Conservation (phyloP, 2,888 invertebrate genomes). For the Abscondita cerata region DNA sequence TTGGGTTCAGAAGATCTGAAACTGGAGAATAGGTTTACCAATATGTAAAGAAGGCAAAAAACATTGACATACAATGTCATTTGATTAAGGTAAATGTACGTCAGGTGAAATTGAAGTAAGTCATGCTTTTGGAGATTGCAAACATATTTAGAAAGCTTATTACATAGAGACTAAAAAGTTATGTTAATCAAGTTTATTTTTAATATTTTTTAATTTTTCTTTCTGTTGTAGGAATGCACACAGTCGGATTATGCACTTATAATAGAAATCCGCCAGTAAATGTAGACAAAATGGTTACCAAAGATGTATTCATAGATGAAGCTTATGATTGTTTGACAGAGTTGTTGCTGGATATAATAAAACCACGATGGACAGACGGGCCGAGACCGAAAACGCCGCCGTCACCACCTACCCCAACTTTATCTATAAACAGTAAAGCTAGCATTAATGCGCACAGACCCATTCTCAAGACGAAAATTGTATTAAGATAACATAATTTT, state of each 20-base stretch:
- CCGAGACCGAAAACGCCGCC: neutral
- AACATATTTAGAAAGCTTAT: no score
- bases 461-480: neutral
- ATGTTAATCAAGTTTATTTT: no score
- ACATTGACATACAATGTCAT: no score
- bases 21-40: no score
- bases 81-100: no score
- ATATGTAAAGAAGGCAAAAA: no score
- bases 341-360: slow-evolving; percentile 19
- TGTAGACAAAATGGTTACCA: slow-evolving; percentile 46
- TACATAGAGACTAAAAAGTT: no score
- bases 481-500: neutral
- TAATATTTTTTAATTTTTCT: no score
- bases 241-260: slow-evolving; percentile 52
- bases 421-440: neutral
- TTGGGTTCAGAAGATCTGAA: no score
- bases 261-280: slow-evolving; percentile 47
- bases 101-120: no score
- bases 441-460: neutral
- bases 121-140: no score
- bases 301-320: slow-evolving; percentile 52
- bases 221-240: slow-evolving; percentile 52
- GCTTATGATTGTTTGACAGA: slow-evolving; percentile 40
- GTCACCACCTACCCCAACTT: slow-evolving; percentile 16
- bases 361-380: slow-evolving; percentile 14